Percentiles rank a stretch among this genome's conserved stretches.
These are phyloP conservation scores for Todus mexicanus DNA, from an alignment of 2,797 vertebrate species.

Conservation along the genomic window DNA sequence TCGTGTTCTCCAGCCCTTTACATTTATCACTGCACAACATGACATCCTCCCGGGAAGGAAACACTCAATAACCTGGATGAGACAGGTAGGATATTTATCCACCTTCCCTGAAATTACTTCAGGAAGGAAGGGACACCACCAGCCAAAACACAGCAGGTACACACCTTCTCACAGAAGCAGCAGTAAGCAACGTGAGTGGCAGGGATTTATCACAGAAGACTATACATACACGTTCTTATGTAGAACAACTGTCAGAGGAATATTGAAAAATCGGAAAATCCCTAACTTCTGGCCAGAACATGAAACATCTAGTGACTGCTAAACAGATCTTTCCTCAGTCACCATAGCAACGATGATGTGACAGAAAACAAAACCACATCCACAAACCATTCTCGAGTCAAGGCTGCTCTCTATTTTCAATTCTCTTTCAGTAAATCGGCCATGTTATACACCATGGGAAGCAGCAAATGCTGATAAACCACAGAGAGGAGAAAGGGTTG, in stretches of 20 bases:
- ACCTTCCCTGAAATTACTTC: neutral
- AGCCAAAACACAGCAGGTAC: neutral
- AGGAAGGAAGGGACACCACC: neutral
- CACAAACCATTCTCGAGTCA: neutral
- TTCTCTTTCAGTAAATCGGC: neutral
- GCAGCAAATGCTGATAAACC: neutral
- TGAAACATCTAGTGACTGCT: neutral
- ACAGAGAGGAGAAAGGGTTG: neutral
- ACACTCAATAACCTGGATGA: neutral
- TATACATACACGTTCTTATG: neutral
- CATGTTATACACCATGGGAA: neutral
- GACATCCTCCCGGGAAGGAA: neutral
- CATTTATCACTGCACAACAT: neutral
- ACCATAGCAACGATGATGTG: conserved; percentile 35
- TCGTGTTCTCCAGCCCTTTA: neutral
- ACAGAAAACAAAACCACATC: conserved; percentile 29
- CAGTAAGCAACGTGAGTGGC: neutral
- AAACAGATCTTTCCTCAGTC: conserved; percentile 2
- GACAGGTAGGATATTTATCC: neutral
- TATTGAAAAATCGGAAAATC: conserved; percentile 5
- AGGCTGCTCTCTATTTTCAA: conserved; percentile 12
- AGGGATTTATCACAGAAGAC: neutral
- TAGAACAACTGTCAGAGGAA: neutral
- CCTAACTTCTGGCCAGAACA: conserved; percentile 7
- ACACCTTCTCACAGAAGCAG: neutral